Conservation (phyloP, 2,113 vertebrate species). For the Sigmodon hispidus region DNA sequence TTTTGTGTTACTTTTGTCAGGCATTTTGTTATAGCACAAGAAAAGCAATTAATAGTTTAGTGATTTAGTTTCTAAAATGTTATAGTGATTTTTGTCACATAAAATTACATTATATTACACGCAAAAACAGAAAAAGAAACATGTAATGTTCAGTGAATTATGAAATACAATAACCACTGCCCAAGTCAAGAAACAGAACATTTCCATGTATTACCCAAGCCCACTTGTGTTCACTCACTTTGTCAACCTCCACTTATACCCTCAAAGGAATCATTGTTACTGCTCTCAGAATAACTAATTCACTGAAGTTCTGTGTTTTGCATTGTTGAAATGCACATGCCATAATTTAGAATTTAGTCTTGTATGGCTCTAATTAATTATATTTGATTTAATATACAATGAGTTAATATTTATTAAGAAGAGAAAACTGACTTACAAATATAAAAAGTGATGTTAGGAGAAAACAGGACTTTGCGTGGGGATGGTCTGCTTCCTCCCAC, state of each 20-base stretch:
- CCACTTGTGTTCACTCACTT: not conserved
- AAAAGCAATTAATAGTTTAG: not conserved
- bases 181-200: not conserved
- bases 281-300: not conserved
- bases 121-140: not conserved
- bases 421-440: no score
- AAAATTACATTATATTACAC: not conserved
- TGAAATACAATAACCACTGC: not conserved
- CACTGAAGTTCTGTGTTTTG: not conserved
- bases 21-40: not conserved
- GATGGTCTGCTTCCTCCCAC: no score
- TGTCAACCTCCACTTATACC: not conserved
- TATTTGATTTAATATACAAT: no score
- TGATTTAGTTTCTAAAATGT: not conserved
- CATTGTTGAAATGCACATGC: not conserved
- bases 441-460: no score
- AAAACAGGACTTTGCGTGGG: no score
- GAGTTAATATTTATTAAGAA: no score
- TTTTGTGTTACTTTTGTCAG: not conserved
- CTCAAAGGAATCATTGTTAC: not conserved
- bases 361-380: no score
- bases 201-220: not conserved
- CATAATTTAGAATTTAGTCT: not conserved
- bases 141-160: not conserved
- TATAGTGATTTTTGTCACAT: not conserved